phyloP scores from a whole-genome alignment of 2,797 vertebrate species.

The Aulostomus chinensis region DNA sequence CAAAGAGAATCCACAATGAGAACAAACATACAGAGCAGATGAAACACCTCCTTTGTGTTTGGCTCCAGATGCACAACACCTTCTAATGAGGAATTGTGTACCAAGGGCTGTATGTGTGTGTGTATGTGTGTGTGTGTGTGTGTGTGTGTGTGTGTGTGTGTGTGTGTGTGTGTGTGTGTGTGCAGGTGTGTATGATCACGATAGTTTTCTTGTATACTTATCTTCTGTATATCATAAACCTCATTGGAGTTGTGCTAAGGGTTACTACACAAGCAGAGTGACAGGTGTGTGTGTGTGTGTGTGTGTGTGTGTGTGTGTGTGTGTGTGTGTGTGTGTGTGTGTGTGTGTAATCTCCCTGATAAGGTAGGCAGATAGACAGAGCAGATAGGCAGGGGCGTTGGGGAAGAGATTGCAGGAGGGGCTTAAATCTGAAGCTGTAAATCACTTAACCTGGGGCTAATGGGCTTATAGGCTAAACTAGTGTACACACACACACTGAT shows the following conservation, averaged over 20 bases:
- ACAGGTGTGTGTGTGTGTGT: conserved; percentile 47
- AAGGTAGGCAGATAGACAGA: conserved; percentile 64
- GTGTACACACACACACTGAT: conserved; percentile 40
- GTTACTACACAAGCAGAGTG: conserved; percentile 41
- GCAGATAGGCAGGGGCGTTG: conserved; percentile 64
- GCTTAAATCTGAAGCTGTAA: conserved; percentile 74
- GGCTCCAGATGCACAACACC: conserved; percentile 43
- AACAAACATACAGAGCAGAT: conserved; percentile 67
- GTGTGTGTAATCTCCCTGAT: conserved; percentile 67
- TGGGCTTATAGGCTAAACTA: conserved; percentile 71
- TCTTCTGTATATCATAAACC: no score
- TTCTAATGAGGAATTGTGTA: conserved; percentile 54
- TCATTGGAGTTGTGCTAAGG: no score
- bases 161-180: conserved; percentile 2
- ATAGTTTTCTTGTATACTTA: neutral
- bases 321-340: conserved; percentile 3
- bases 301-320: conserved; percentile 18
- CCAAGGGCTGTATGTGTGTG: no score
- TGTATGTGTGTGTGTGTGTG: neutral
- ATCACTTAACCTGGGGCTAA: conserved; percentile 79
- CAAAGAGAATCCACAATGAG: conserved; percentile 68
- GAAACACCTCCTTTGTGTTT: conserved; percentile 65
- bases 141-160: conserved; percentile 25
- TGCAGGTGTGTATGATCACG: neutral
- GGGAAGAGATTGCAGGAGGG: conserved; percentile 69